These are phyloP conservation scores for Drosophila paranaensis DNA, from an alignment of 2,888 invertebrate genomes.

Conservation along the genomic window DNA sequence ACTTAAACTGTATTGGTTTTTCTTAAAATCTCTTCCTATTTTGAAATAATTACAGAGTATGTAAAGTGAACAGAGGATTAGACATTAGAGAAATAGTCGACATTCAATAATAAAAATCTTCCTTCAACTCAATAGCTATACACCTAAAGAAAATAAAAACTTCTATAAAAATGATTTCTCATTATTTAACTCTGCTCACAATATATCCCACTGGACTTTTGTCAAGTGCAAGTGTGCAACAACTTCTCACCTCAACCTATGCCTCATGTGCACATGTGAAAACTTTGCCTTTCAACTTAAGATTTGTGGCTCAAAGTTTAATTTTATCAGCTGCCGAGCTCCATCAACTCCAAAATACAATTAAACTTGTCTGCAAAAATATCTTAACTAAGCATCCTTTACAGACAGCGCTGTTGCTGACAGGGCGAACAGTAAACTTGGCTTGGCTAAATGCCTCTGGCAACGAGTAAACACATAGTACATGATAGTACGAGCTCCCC, in stretches of 20 bases:
- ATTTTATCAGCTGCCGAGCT: conserved; percentile 17
- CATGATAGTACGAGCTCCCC: background rate
- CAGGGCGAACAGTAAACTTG: conserved; percentile 20
- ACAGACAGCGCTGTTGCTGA: conserved; percentile 23
- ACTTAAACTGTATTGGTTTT: no score
- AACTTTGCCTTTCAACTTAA: conserved; percentile 8
- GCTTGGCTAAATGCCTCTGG: conserved; percentile 27
- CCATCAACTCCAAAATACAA: conserved; percentile 7
- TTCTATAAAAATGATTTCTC: no score
- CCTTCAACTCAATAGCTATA: no score
- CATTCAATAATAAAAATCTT: no score
- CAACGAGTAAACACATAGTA: conserved; percentile 23
- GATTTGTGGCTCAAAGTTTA: conserved; percentile 13
- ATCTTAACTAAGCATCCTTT: conserved; percentile 20
- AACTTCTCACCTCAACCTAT: background rate
- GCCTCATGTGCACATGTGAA: background rate
- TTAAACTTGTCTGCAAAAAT: conserved; percentile 25
- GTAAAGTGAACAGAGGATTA: no score
- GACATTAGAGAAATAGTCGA: no score
- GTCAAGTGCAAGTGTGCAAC: background rate
- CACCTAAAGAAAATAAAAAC: no score
- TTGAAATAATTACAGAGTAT: no score
- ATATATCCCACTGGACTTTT: background rate
- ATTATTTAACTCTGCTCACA: background rate
- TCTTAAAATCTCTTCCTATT: no score